These are phyloP conservation scores for Datnioides undecimradiatus DNA, from an alignment of 2,113 vertebrate species.

Conservation along the genomic window DNA sequence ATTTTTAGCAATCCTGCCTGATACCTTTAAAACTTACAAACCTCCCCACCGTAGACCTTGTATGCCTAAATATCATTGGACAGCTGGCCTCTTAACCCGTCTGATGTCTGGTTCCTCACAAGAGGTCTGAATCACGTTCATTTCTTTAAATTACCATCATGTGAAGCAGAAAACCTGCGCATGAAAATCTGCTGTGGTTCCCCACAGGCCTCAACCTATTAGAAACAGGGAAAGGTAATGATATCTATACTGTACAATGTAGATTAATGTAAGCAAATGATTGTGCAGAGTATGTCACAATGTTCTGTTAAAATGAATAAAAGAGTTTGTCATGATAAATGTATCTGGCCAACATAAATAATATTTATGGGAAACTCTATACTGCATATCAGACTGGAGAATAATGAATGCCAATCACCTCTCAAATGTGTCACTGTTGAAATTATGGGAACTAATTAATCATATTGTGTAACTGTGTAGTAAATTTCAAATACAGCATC, in stretches of 20 bases:
- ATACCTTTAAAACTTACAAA: slow-evolving; percentile 59
- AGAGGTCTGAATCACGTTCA: slow-evolving; percentile 27
- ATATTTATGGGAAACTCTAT: slow-evolving; percentile 19
- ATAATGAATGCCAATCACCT: slow-evolving; percentile 46
- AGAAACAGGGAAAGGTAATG: background rate
- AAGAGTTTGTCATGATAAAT: slow-evolving; percentile 26
- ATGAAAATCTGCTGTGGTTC: background rate
- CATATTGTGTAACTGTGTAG: slow-evolving; percentile 33
- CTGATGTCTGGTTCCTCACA: slow-evolving; percentile 35
- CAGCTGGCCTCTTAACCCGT: slow-evolving; percentile 17
- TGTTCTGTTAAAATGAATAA: slow-evolving; percentile 7
- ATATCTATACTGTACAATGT: slow-evolving; percentile 37
- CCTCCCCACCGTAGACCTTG: slow-evolving; percentile 48
- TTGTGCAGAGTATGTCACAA: slow-evolving; percentile 17
- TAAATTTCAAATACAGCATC: slow-evolving; percentile 50
- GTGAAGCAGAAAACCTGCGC: background rate
- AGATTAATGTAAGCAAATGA: background rate
- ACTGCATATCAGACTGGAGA: slow-evolving; percentile 7
- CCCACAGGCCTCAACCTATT: slow-evolving; percentile 3
- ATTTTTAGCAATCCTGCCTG: slow-evolving; percentile 65
- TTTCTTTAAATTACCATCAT: slow-evolving; percentile 14
- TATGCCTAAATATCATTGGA: slow-evolving; percentile 47
- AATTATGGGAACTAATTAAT: slow-evolving; percentile 19
- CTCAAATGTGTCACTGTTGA: slow-evolving; percentile 32
- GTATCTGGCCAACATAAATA: slow-evolving; percentile 12